Base-by-base conservation (phyloP, 1,140 invertebrate species). In the Conus ventricosus region DNA sequence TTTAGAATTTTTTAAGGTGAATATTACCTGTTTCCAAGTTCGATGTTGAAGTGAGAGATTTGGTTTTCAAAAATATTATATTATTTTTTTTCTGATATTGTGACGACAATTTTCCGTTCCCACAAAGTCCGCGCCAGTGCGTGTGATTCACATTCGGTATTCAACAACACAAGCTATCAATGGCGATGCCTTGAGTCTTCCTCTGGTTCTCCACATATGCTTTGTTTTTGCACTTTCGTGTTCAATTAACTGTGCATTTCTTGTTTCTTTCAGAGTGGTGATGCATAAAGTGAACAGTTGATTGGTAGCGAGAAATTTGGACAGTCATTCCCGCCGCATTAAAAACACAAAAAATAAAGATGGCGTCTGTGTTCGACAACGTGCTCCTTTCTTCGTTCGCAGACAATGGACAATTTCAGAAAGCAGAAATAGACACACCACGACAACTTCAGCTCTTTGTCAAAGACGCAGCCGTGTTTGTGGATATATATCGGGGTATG, bases 301-400 rank as follows among this genome's bases (percentile, higher is more conserved):
- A 54, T 23, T 17, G 80, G 17, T 25, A 63, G 55, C 54, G 55
- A 20, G 54, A 53, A n/a, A 54, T 13, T 25, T 27, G 23, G 82
- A 85, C 55, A 78, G 27, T 85, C 82, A 57, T 80, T 55, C 63
- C 53, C 81, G 76, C 87, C 89, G 83, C 87, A 57, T 60, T 55
- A 63, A 25, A 87, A 87, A 75, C 84, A 80, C 90, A 76, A 87
- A 86, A 76, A 91, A 80, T 76, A 89, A 94, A 93, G 89, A 95
- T 95, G 94, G 94, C 94, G 92, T 93, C 92, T 80, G 90, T 89
- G 90, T 94, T 93, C 91, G 93, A 94, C 93, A 95, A 95, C 94
- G 94, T 95, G 94, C 93, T 91, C 51, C 91, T 95, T 84, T 90
- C 89, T 57, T 89, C 91, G 71, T 90, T 92, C 13, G 88, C 90